Conservation (phyloP, 2,888 invertebrate species). For the Silvanus unidentatus region DNA sequence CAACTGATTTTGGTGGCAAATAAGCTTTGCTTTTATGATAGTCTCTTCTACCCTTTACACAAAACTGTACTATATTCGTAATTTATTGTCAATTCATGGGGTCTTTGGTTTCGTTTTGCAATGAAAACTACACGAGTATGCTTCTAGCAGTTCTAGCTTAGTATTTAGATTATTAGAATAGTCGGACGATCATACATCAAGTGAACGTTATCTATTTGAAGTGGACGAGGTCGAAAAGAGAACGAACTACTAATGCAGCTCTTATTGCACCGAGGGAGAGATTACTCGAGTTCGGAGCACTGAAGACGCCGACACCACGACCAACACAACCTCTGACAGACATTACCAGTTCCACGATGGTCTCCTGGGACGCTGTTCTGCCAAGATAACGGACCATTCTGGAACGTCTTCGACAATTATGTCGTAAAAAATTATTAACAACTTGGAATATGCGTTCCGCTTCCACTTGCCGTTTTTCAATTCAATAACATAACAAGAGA, state of each 20-base stretch:
- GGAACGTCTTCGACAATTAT: slow-evolving; percentile 32
- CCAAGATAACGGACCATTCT: slow-evolving; percentile 29
- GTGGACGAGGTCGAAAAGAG: background rate
- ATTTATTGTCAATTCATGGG: no score
- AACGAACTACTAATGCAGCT: background rate
- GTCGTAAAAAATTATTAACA: slow-evolving; percentile 34
- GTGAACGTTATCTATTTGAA: slow-evolving; percentile 2
- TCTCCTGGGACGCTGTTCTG: slow-evolving; percentile 24
- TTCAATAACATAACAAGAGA: no score
- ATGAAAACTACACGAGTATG: no score
- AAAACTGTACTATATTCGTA: no score
- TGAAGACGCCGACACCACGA: slow-evolving; percentile 16
- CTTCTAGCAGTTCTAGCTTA: no score
- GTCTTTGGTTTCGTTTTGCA: no score
- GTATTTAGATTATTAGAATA: no score
- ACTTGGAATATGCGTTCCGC: no score
- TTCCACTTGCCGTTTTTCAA: no score
- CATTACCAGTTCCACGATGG: slow-evolving; percentile 28
- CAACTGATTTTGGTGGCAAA: no score
- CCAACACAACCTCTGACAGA: slow-evolving; percentile 28
- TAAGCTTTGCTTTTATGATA: no score
- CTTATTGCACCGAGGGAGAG: slow-evolving; percentile 23
- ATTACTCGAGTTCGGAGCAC: slow-evolving; percentile 21
- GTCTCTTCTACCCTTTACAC: no score
- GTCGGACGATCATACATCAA: slow-evolving; percentile 1